Evolutionary conservation across 2,888 invertebrate species (phyloP), one percentile per base, ranked within the genome.

Genomic region (Nowickia ferox): DNA sequence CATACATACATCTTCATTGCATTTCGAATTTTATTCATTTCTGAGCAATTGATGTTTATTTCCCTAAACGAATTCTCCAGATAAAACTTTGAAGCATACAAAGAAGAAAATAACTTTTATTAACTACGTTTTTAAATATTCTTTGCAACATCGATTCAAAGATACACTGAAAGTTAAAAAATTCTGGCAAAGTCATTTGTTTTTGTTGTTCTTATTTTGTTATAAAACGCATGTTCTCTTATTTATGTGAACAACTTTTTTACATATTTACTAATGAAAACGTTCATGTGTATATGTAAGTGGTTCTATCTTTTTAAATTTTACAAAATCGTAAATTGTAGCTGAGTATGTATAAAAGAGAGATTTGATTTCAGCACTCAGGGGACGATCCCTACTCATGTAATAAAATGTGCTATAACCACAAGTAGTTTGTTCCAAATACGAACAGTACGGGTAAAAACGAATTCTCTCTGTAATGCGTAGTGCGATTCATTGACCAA

Each of bases 31-130:
- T 57, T 51, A 48, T 76, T 71, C 51, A 5, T 66, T 40, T 72
- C n/a, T 75, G 51, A 65, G 57, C 63, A 71, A 69, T 80, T 84
- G 84, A 84, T 80, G 80, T 61, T 46, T 84, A 76, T 84, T 69
- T 71, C 74, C 69, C 63, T 76, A 61, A 76, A 66, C 65, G 61
- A 84, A 84, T 68, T 81, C 81, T 81, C 81, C 51, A 77, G 77
- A 81, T 84, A 81, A 77, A 68, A 84, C 61, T 74, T 66, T 61
- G 55, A 81, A 46, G 51, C 22, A 81, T 71, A 63, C 42, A 79
- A 84, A 76, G 69, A 65, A 65, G 46, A 76, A 77, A 77, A 68
- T 61, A 81, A 77, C 72, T 68, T 55, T 61, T 71, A 53, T 74
- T 48, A 63, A 66, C 66, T 66, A 8, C 57, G 46, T 72, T 61